phyloP scores from a whole-genome alignment of 2,888 invertebrate genomes.

The Eremobia ochroleuca region DNA sequence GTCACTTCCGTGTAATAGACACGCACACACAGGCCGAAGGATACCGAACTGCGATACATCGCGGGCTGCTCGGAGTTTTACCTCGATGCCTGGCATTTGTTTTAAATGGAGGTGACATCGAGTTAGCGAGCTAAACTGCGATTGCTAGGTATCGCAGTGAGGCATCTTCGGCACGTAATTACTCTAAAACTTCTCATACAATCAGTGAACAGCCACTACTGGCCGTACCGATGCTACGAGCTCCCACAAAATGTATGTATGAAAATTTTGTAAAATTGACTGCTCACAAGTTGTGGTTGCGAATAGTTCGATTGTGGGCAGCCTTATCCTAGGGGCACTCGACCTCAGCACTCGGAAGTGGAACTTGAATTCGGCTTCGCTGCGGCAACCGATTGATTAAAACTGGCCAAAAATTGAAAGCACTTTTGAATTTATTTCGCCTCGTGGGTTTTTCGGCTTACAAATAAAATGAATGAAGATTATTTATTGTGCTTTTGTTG shows the following conservation, averaged over 20 bases:
- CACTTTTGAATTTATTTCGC: constrained; percentile 28
- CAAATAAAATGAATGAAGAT: constrained; percentile 19
- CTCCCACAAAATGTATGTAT: background rate
- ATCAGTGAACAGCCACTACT: background rate
- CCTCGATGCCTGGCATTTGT: too few species aligned
- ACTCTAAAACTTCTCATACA: background rate
- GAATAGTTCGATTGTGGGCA: background rate
- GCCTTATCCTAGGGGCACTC: constrained; percentile 1
- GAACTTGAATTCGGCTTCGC: constrained; percentile 22
- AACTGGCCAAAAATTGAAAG: constrained; percentile 29
- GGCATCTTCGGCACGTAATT: too few species aligned
- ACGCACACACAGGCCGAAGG: too few species aligned
- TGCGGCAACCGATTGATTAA: constrained; percentile 48
- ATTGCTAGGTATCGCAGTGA: too few species aligned
- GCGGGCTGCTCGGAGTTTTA: too few species aligned
- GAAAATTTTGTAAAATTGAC: too few species aligned
- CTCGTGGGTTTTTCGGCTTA: background rate
- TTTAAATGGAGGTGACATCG: too few species aligned
- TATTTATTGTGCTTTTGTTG: background rate
- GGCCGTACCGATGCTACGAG: too few species aligned
- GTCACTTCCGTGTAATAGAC: too few species aligned
- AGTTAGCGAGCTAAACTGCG: too few species aligned
- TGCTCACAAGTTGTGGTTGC: background rate
- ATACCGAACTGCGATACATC: too few species aligned
- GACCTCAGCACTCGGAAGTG: constrained; percentile 6